A percentile compares a stretch with the other conserved stretches of the same genome.
These are phyloP conservation scores for Menura novaehollandiae DNA, from an alignment of 2,113 vertebrate species.

Conservation along the genomic window DNA sequence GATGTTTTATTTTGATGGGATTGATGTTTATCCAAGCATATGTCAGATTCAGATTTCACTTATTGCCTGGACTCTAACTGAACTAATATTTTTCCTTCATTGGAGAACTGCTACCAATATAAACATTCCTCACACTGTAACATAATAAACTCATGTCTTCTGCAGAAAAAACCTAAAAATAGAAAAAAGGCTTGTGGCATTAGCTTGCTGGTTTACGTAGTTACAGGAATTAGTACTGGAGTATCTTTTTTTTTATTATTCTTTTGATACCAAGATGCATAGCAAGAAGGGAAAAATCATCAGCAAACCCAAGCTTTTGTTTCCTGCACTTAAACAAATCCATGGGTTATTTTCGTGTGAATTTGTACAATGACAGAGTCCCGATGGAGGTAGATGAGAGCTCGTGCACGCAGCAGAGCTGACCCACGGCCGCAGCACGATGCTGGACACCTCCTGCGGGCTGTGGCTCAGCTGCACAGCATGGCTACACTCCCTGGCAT, in stretches of 20 bases:
- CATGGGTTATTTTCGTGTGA: background rate
- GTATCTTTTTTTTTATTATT: background rate
- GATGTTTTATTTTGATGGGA: background rate
- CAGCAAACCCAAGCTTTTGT: background rate
- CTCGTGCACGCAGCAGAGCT: background rate
- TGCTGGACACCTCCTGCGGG: fast-evolving
- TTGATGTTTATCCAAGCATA: background rate
- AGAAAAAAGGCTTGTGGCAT: background rate
- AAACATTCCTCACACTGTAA: background rate
- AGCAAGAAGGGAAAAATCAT: background rate
- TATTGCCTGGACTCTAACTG: background rate
- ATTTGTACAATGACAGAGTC: background rate
- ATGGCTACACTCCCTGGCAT: fast-evolving
- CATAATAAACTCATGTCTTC: background rate
- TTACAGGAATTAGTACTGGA: background rate
- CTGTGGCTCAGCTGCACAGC: background rate
- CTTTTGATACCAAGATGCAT: background rate
- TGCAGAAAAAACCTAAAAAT: background rate
- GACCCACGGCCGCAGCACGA: fast-evolving
- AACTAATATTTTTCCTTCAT: background rate
- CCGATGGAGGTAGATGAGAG: background rate
- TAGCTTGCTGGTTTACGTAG: background rate
- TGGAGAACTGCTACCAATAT: background rate
- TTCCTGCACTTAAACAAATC: background rate
- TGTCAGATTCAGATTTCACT: background rate